Base-by-base conservation (phyloP, 2,113 vertebrate genomes). In the Saguinus midas region DNA sequence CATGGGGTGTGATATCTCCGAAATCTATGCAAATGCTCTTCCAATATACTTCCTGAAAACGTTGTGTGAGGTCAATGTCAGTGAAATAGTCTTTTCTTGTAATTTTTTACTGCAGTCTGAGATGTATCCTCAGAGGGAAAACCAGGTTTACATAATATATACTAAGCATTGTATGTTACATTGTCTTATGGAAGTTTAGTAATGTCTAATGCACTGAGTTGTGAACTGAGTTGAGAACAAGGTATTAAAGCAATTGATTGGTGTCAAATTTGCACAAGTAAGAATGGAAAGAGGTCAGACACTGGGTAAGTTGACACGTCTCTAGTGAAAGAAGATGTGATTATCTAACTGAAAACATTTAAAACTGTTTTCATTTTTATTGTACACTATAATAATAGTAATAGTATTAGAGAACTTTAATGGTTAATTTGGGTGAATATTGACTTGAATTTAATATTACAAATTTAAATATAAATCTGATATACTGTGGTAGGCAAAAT, bases 151-250 rank as follows among this genome's bases (percentile, higher is more conserved):
- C 17, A 48, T 70, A 70, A 32, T 37, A 52, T 76, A 45, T 57
- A 81, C 40, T 17, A 82, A 93, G 6, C 72, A 90, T 37, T 78
- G 35, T 81, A 21, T 80, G 27, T 55, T 76, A n/a, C 3, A 13
- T 89, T 92, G 45, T 90, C 68, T 86, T 94, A 20, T 73, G 85
- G 72, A 21, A 83, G 89, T 55, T 93, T 86, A 86, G 57, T 43
- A 66, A 45, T 78, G 45, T 82, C 0, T 7, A 23, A 1, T 45
- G 18, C 94, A 52, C 7, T 94, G 32, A 91, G 32, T 64, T 94
- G 23, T 78, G 58, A 64, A 52, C 70, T 16, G 81, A 50, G 20
- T 92, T 81, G 58, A 70, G 64, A 58, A 48, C 37, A 76, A 75
- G 17, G 21, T 78, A 45, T n/a, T 14, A 82, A 35, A 86, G 27